These are phyloP conservation scores for Sphaerophoria rueppellii DNA, from an alignment of 2,888 invertebrate species.

Conservation along the genomic window DNA sequence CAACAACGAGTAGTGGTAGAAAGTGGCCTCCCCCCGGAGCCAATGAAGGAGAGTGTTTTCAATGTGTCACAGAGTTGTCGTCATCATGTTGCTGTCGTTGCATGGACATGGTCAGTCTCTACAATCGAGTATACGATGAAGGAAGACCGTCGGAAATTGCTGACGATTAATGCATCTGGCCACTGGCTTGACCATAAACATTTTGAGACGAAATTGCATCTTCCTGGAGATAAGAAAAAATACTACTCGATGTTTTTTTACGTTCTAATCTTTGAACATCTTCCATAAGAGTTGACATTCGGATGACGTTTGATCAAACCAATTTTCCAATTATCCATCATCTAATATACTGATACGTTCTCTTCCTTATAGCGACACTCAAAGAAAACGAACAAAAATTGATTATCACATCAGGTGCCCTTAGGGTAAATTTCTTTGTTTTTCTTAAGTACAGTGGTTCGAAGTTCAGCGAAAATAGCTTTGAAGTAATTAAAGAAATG, in stretches of 20 bases:
- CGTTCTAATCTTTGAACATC: conserved; percentile 67
- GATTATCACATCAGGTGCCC: conserved; percentile 53
- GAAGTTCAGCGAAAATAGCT: too few relatives aligned
- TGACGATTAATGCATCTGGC: conserved; percentile 64
- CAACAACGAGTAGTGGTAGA: conserved; percentile 5
- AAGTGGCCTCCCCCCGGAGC: conserved; percentile 4
- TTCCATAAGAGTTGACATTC: conserved; percentile 66
- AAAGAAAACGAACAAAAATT: conserved; percentile 41
- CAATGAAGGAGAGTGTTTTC: conserved; percentile 21
- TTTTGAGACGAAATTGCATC: conserved; percentile 31
- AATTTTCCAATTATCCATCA: conserved; percentile 65
- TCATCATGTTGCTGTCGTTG: background rate
- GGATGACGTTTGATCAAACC: conserved; percentile 65
- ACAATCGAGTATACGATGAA: background rate
- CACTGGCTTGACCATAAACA: conserved; percentile 6
- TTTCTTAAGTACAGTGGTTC: too few relatives aligned
- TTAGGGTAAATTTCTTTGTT: background rate
- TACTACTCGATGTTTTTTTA: conserved; percentile 16
- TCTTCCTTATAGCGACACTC: background rate
- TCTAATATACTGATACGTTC: background rate
- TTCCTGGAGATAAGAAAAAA: conserved; percentile 7
- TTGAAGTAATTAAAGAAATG: too few relatives aligned
- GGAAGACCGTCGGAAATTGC: conserved; percentile 63
- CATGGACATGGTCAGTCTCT: background rate
- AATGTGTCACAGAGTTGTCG: conserved; percentile 56